Evolutionary conservation across 1,140 invertebrate species (phyloP), one percentile per base, ranked within the genome.

Genomic region (Eupeodes corollae): DNA sequence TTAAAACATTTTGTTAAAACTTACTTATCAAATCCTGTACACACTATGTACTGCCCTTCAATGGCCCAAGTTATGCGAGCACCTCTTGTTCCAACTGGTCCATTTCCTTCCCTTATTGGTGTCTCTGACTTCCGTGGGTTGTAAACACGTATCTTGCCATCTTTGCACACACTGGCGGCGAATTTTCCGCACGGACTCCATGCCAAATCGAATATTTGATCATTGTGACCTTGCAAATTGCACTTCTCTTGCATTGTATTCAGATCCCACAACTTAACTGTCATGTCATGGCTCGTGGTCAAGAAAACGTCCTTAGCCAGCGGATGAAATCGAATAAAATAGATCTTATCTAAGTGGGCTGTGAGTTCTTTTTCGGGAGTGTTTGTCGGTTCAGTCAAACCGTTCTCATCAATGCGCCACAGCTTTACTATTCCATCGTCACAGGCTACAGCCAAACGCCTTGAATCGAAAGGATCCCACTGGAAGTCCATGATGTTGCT

Each of bases 21-120:
- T 69, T 63, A 91, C 88, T 86, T 91, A 59, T 90, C 87, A 61
- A 96, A 96, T 42, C 91, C 91, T 44, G 86, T 85, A 44, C 91
- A 85, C 41, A 91, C 81, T 31, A 97, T 73, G 63, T 83, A 88
- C 52, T 82, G 77, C 11, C 85, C 91, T 55, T 88, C 79, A 1
- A 92, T 69, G 1, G 86, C 89, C 91, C 91, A 97, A 26, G 86
- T 78, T 37, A 94, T 75, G 52, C 92, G 74, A 14, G 88, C 91
- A 11, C 91, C 91, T 54, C 91, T 75, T 1, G 80, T 85, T 8
- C 91, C 91, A 18, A 81, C 79, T 1, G 90, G 89, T 0, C 90
- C 90, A 53, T 82, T 79, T 1, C 91, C 92, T 61, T 83, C 81
- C 50, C 76, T 74, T 2, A 91, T 72, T 3, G 90, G 79, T 12